A percentile compares a stretch with the other conserved stretches of the same genome.
These are phyloP conservation scores for Peucedramus taeniatus DNA, from an alignment of 2,113 vertebrate species.

Conservation along the genomic window DNA sequence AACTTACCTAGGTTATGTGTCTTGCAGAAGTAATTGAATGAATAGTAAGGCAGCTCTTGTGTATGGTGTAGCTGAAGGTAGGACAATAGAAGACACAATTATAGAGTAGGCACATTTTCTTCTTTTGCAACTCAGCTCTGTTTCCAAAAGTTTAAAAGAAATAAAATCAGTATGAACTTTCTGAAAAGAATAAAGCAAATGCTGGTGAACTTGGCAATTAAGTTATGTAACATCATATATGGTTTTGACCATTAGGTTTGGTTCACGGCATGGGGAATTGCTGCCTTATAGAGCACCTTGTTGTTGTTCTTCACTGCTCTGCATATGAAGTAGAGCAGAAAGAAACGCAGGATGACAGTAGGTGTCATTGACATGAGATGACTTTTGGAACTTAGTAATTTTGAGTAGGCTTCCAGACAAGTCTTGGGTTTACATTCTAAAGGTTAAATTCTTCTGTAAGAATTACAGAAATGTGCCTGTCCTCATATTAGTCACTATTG, in stretches of 20 bases:
- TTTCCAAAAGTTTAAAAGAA: neutral
- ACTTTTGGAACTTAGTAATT: neutral
- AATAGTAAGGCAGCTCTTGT: neutral
- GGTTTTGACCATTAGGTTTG: neutral
- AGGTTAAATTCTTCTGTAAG: neutral
- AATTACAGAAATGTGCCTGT: too few species aligned
- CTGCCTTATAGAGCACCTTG: neutral
- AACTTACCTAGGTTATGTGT: neutral
- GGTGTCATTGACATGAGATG: neutral
- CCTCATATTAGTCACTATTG: neutral
- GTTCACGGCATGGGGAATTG: neutral
- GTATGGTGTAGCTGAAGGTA: neutral
- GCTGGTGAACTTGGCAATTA: neutral
- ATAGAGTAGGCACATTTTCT: neutral
- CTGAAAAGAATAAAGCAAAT: neutral
- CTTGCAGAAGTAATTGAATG: neutral
- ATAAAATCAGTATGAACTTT: neutral
- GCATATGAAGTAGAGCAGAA: neutral
- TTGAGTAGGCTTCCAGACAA: neutral
- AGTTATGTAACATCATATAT: neutral
- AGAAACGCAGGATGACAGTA: neutral
- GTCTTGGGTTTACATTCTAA: neutral
- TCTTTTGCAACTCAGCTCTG: neutral
- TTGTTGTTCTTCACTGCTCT: neutral
- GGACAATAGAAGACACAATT: accelerated